phyloP scores from a whole-genome alignment of 2,888 invertebrate species.

The Lithophane ornitopus region DNA sequence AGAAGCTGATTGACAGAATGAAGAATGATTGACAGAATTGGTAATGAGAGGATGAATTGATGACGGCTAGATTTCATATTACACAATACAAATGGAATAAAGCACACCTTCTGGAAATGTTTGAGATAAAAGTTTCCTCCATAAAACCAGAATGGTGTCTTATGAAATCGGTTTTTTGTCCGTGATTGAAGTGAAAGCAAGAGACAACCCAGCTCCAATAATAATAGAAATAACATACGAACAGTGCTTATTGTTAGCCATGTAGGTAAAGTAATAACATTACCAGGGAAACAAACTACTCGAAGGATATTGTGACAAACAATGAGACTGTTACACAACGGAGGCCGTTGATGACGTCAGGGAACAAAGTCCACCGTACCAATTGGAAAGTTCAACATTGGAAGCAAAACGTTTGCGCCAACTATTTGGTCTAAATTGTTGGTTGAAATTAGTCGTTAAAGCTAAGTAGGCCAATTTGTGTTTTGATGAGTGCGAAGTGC shows the following conservation, averaged over 20 bases:
- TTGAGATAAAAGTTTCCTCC: slow-evolving; percentile 1
- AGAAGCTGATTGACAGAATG: neutral
- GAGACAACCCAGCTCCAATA: slow-evolving; percentile 21
- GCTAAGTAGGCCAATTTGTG: slow-evolving; percentile 61
- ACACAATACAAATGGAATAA: neutral
- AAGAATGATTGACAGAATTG: slow-evolving; percentile 5
- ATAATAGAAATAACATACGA: slow-evolving; percentile 22
- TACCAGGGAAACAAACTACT: slow-evolving; percentile 60
- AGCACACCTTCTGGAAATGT: slow-evolving; percentile 3
- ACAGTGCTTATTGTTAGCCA: slow-evolving; percentile 37
- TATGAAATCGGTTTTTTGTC: slow-evolving; percentile 39
- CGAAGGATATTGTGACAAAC: slow-evolving; percentile 78
- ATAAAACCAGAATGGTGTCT: slow-evolving; percentile 24
- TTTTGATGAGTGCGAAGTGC: slow-evolving; percentile 52
- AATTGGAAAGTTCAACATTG: slow-evolving; percentile 82
- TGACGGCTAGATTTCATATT: neutral
- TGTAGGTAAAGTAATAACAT: slow-evolving; percentile 43
- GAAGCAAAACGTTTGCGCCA: slow-evolving; percentile 66
- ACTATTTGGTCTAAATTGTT: slow-evolving; percentile 64
- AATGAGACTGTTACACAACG: slow-evolving; percentile 71
- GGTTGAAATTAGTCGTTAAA: slow-evolving; percentile 58
- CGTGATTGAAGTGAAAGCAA: slow-evolving; percentile 50
- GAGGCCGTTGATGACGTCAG: slow-evolving; percentile 77
- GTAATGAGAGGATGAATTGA: neutral
- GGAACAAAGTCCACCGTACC: slow-evolving; percentile 78